Base-by-base conservation (phyloP, 1,140 invertebrate species). In the Himalopsyche phryganea region DNA sequence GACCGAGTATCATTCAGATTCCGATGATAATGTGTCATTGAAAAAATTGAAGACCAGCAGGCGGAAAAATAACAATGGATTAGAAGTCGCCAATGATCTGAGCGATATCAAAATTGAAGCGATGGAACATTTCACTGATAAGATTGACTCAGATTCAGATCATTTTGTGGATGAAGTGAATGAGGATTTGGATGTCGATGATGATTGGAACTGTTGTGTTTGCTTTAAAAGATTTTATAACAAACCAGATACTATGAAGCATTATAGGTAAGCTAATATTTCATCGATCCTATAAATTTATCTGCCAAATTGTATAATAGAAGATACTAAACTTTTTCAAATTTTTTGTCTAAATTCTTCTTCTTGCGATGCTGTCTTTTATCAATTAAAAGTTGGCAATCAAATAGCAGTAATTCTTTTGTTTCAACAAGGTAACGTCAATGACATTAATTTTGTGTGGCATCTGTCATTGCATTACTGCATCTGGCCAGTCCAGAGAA, bases 251-350 rank as follows among this genome's bases (percentile, higher is more conserved):
- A 68, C 76, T 62, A 40, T 77, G 4, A 60, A 69, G 38, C 76
- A 78, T 66, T 78, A 78, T 50, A 76, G 67, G 76, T 78, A 66
- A 59, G 65, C 61, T 10, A 47, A 10, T 14, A 48, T 55, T n/a
- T n/a, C n/a, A n/a, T n/a, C n/a, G n/a, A n/a, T n/a, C n/a, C n/a
- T n/a, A n/a, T n/a, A n/a, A n/a, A n/a, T n/a, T n/a, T n/a, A n/a
- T n/a, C n/a, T n/a, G n/a, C n/a, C n/a, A n/a, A n/a, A n/a, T n/a
- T n/a, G n/a, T n/a, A n/a, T n/a, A n/a, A n/a, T n/a, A n/a, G n/a
- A n/a, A n/a, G n/a, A n/a, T n/a, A n/a, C n/a, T n/a, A n/a, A n/a
- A n/a, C n/a, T n/a, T n/a, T n/a, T n/a, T n/a, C n/a, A n/a, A n/a
- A n/a, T n/a, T n/a, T n/a, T n/a, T n/a, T n/a, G n/a, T n/a, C n/a